These are phyloP conservation scores for Ophion ellenae DNA, from an alignment of 2,888 invertebrate species.

Conservation along the genomic window DNA sequence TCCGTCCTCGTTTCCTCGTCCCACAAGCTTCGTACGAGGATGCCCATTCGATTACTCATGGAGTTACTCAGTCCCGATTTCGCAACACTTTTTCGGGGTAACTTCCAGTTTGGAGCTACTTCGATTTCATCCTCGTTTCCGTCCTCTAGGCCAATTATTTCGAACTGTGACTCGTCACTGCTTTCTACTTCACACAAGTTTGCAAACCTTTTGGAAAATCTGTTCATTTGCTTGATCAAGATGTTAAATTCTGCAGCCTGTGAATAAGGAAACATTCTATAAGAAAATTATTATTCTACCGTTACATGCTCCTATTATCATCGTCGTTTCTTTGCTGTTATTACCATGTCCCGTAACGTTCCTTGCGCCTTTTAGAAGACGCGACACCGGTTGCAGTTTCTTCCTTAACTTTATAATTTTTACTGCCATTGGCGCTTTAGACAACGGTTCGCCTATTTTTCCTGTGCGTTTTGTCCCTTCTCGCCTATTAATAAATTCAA, in stretches of 20 bases:
- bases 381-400: constrained; percentile 10
- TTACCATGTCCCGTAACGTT: constrained; percentile 17
- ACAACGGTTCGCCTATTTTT: no score
- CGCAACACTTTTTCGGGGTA: no score
- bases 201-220: neutral
- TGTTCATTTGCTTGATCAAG: constrained; percentile 1
- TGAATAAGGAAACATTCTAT: constrained; percentile 17
- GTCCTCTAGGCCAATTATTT: no score
- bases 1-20: no score
- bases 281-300: constrained; percentile 19
- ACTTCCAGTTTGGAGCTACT: no score
- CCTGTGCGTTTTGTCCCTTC: no score
- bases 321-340: constrained; percentile 24
- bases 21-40: constrained; percentile 30
- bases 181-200: no score
- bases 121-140: no score
- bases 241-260: constrained; percentile 29
- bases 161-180: no score
- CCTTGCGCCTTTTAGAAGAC: constrained; percentile 16
- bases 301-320: constrained; percentile 27
- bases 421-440: neutral
- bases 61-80: constrained; percentile 13
- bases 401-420: neutral
- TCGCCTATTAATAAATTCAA: no score
- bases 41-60: constrained; percentile 34